Conservation (phyloP, 2,113 vertebrate genomes). For the Gulo gulo region DNA sequence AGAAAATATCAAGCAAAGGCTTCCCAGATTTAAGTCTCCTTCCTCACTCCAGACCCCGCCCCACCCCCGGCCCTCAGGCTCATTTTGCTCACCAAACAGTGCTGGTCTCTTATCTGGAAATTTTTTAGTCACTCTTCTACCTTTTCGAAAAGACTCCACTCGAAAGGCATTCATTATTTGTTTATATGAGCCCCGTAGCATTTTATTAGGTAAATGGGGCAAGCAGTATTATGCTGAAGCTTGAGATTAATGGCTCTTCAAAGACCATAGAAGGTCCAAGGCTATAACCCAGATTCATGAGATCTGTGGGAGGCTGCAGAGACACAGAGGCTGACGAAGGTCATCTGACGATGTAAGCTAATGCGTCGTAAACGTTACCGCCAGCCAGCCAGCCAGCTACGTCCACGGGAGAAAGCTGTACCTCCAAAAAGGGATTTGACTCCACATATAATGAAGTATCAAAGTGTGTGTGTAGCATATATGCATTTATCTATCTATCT, state of each 20-base stretch:
- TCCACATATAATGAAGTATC: background rate
- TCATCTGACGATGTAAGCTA: background rate
- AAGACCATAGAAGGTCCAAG: background rate
- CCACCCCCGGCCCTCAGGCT: background rate
- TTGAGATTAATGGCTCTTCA: background rate
- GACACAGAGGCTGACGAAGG: background rate
- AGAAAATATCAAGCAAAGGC: background rate
- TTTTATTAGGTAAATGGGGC: conserved; percentile 11
- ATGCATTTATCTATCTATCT: background rate
- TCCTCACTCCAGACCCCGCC: background rate
- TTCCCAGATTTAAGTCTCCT: background rate
- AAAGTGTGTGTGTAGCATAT: background rate
- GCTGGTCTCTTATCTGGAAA: background rate
- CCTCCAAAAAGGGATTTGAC: background rate
- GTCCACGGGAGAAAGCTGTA: background rate
- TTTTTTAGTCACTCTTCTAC: background rate
- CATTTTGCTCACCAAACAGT: background rate
- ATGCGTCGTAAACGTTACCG: background rate
- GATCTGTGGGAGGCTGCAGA: background rate
- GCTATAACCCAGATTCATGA: background rate
- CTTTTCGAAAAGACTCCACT: background rate
- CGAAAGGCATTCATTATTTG: background rate
- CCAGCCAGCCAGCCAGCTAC: background rate
- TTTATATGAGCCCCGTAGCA: background rate
- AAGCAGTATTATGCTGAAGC: background rate